Base-by-base conservation (phyloP, 1,140 invertebrate species). In the Heliconius hermathena region DNA sequence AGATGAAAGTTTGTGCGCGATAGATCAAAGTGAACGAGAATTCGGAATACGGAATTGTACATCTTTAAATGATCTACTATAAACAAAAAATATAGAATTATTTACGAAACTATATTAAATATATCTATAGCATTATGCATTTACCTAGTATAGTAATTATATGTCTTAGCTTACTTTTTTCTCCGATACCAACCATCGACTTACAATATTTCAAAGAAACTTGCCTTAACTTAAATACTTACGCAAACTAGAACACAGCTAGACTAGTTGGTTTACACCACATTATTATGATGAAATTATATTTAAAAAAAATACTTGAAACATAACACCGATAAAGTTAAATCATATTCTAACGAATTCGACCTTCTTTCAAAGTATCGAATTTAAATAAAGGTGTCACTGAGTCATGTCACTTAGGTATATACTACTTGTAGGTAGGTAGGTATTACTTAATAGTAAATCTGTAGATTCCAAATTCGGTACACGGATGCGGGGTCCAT, bases 401-500 rank as follows among this genome's bases (percentile, higher is more conserved):
- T 66, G 57, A 66, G 57, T 66, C 57, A 29, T 29, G 22, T 29
- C 3, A 33, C 29, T 33, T 33, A 33, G 29, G 29, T 33, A 33
- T 33, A 33, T 33, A 33, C 18, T 52, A 20, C 49, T 52, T 52
- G 16, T 52, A 66, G 22, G 9, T 66, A 66, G 3, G 22, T 26
- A 26, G 22, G 57, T 66, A 66, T 66, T 66, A 66, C 57, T 66
- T 66, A 66, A 72, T 72, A 72, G 71, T 38, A 6, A 36, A 33
- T n/a, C 33, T 18, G 71, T 36, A 57, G 49, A 57, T 18, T 46
- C 76, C 71, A 77, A 77, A 77, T 72, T 77, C 2, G 49, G 33
- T 77, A 73, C 70, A 72, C 76, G 76, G 76, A 77, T 77, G 49
- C 76, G 38, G 70, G 41, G 52, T 77, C 46, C 41, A 13, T 26